These are phyloP conservation scores for Acrobeloides nanus DNA, from an alignment of 2,888 invertebrate genomes.

Conservation along the genomic window DNA sequence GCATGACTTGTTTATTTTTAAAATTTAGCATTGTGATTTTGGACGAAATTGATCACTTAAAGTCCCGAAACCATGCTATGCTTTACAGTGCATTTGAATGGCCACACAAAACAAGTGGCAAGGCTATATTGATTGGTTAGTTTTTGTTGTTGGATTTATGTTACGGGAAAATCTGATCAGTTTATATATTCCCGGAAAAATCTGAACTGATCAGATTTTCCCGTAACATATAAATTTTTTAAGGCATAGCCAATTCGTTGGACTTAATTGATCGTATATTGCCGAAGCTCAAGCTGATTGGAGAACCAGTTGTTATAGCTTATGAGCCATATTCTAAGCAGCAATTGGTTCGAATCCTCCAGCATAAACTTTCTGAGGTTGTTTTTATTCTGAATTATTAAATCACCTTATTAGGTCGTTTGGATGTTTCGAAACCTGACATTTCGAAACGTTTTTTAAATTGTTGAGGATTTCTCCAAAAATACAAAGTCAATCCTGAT, in stretches of 20 bases:
- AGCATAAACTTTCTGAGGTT: slow-evolving; percentile 64
- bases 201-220: too few relatives aligned
- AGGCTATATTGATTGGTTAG: slow-evolving; percentile 71
- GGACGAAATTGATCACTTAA: slow-evolving; percentile 90
- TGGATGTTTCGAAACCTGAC: too few relatives aligned
- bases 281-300: slow-evolving; percentile 75
- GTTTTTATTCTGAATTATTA: neutral
- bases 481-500: too few relatives aligned
- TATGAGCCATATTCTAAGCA: slow-evolving; percentile 84
- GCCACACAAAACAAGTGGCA: slow-evolving; percentile 68
- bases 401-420: neutral
- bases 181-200: too few relatives aligned
- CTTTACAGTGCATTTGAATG: slow-evolving; percentile 88
- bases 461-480: too few relatives aligned
- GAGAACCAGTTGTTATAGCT: slow-evolving; percentile 64
- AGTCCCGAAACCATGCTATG: slow-evolving; percentile 69
- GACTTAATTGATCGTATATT: slow-evolving; percentile 84
- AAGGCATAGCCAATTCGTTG: slow-evolving; percentile 79
- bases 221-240: slow-evolving; percentile 1
- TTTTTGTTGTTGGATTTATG: neutral
- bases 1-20: neutral
- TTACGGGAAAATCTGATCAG: too few relatives aligned
- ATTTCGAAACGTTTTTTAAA: too few relatives aligned
- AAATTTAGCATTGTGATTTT: slow-evolving; percentile 60
- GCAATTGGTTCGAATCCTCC: slow-evolving; percentile 79